Conservation (phyloP, 2,888 invertebrate genomes). For the Fissipunctia ypsillon region DNA sequence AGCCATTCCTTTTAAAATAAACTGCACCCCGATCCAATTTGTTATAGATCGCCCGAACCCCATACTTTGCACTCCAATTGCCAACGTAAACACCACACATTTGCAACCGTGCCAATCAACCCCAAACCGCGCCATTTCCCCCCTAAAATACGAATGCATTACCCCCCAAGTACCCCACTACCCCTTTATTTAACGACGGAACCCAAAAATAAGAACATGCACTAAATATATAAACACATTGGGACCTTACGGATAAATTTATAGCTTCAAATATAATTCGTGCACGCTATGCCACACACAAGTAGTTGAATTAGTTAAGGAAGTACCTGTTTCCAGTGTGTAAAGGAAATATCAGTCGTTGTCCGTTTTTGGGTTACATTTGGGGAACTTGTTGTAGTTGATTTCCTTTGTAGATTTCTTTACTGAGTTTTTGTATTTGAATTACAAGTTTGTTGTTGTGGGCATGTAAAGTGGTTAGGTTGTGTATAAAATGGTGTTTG, state of each 20-base stretch:
- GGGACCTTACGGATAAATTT: conserved; percentile 75
- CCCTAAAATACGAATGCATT: conserved; percentile 64
- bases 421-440: conserved; percentile 31
- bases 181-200: conserved; percentile 67
- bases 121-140: conserved; percentile 35
- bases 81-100: conserved; percentile 30
- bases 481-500: not conserved
- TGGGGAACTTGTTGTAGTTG: conserved; percentile 37
- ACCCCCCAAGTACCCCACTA: conserved; percentile 61
- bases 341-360: conserved; percentile 71
- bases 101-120: conserved; percentile 51
- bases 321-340: conserved; percentile 67
- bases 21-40: conserved; percentile 6
- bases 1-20: not conserved
- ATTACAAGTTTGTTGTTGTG: not conserved
- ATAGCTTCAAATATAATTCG: conserved; percentile 77
- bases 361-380: conserved; percentile 58
- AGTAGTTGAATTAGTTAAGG: conserved; percentile 79
- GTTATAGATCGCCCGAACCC: conserved; percentile 19
- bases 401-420: conserved; percentile 40
- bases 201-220: conserved; percentile 66
- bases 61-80: conserved; percentile 26
- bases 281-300: conserved; percentile 74
- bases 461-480: not conserved
- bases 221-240: conserved; percentile 74